Percentiles rank a stretch among this genome's conserved stretches.
Evolutionary conservation across 2,797 vertebrate species (phyloP).

Genomic region (Danio tinwini): DNA sequence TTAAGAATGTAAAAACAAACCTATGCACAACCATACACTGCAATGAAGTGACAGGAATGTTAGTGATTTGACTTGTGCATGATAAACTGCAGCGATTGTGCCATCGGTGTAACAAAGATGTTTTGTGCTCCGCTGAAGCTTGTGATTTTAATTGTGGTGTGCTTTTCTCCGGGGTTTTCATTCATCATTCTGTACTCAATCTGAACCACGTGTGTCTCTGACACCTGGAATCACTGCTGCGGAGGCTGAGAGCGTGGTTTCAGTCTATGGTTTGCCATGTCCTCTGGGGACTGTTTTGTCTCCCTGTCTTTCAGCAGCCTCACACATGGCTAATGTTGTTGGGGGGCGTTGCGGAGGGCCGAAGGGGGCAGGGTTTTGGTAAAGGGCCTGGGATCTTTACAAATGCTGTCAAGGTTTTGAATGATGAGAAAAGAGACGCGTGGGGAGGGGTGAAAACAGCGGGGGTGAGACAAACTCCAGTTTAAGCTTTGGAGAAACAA

Average conservation of each 20-base stretch:
- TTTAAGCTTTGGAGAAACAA: constrained; percentile 38
- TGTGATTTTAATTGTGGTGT: constrained; percentile 41
- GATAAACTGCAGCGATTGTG: constrained; percentile 18
- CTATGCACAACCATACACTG: not conserved
- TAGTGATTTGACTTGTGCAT: not conserved
- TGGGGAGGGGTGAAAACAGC: not conserved
- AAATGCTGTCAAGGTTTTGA: constrained; percentile 43
- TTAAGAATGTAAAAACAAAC: not conserved
- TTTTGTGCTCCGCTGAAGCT: constrained; percentile 30
- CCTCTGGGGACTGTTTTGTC: constrained; percentile 44
- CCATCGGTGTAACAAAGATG: constrained; percentile 1
- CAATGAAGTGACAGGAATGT: not conserved
- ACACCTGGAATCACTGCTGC: constrained; percentile 31
- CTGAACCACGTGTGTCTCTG: constrained; percentile 2
- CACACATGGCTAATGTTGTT: constrained; percentile 47
- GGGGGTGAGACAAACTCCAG: not conserved
- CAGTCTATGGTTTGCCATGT: constrained; percentile 9
- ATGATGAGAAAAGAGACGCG: constrained; percentile 35
- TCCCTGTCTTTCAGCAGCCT: constrained; percentile 25
- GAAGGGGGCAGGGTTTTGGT: constrained; percentile 10
- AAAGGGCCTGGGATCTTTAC: constrained; percentile 47
- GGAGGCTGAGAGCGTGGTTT: constrained; percentile 31
- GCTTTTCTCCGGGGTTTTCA: constrained; percentile 12
- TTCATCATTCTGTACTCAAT: constrained; percentile 25
- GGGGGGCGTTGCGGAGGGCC: not conserved